phyloP scores from a whole-genome alignment of 2,113 vertebrate genomes.

The Melanotaenia duboulayi region DNA sequence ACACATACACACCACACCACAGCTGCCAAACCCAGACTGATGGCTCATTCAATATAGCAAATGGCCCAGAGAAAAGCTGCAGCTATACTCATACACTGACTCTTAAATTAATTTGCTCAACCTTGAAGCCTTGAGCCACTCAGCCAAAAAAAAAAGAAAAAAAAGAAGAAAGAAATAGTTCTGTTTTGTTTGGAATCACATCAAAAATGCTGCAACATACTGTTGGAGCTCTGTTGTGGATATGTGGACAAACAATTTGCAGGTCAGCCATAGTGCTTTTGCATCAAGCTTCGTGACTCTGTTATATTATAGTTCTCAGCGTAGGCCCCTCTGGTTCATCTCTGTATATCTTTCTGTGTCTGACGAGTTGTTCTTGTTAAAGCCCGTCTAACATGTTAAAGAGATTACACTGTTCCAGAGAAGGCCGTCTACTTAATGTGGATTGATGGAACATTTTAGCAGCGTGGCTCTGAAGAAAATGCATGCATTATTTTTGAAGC shows the following conservation, averaged over 20 bases:
- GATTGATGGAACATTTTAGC: conserved; percentile 43
- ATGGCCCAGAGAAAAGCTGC: conserved; percentile 62
- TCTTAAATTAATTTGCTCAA: conserved; percentile 65
- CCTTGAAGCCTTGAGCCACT: conserved; percentile 48
- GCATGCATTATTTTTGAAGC: conserved; percentile 27
- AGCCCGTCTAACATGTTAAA: conserved; percentile 22
- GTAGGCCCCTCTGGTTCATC: background rate
- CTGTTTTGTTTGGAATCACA: conserved; percentile 55
- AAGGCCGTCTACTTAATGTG: background rate
- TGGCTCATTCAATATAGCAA: conserved; percentile 58
- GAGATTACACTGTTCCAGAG: conserved; percentile 24
- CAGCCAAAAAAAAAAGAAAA: too few relatives aligned
- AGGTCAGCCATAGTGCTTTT: background rate
- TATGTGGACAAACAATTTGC: background rate
- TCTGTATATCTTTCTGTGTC: background rate
- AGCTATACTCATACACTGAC: conserved; percentile 49
- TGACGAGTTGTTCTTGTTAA: background rate
- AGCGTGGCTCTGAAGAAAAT: conserved; percentile 21
- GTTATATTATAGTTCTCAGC: background rate
- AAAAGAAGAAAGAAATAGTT: conserved; percentile 51
- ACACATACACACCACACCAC: background rate
- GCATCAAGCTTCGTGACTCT: background rate
- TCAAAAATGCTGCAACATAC: conserved; percentile 23
- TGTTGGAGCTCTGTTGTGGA: conserved; percentile 19
- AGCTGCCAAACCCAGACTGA: conserved; percentile 49